Conservation (phyloP, 2,797 vertebrate species). For the Clarias fuscus region DNA sequence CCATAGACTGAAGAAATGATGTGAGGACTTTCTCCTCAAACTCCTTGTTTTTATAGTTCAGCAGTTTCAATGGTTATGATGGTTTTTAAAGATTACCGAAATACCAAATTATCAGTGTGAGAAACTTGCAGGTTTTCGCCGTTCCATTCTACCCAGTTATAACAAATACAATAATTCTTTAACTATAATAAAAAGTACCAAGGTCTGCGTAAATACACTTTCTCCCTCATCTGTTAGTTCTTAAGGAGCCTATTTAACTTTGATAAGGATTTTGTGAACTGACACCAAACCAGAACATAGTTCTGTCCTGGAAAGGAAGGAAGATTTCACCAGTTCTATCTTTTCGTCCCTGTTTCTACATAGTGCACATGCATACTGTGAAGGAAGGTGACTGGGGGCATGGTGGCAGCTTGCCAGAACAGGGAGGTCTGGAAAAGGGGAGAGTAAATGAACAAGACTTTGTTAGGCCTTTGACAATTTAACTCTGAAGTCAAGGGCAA, state of each 20-base stretch:
- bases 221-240: neutral
- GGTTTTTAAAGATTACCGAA: neutral
- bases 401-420: constrained; percentile 56
- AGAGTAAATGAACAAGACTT: constrained; percentile 59
- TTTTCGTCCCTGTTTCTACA: constrained; percentile 5
- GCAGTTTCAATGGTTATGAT: constrained; percentile 3
- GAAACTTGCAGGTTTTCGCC: neutral
- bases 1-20: constrained; percentile 45
- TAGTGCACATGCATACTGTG: constrained; percentile 37
- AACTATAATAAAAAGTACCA: neutral
- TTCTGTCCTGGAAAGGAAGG: constrained; percentile 14
- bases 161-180: constrained; percentile 1
- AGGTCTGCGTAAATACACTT: neutral
- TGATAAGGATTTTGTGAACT: constrained; percentile 2
- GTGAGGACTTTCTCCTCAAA: constrained; percentile 34
- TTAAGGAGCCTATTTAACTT: neutral
- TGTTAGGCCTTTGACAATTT: constrained; percentile 54
- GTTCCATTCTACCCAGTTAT: neutral
- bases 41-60: constrained; percentile 16
- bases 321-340: constrained; percentile 37
- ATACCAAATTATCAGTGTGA: neutral
- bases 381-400: constrained; percentile 56
- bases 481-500: constrained; percentile 54
- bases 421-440: constrained; percentile 58
- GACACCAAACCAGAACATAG: neutral